Base-by-base conservation (phyloP, 2,888 invertebrate genomes). In the Phragmatobia fuliginosa region DNA sequence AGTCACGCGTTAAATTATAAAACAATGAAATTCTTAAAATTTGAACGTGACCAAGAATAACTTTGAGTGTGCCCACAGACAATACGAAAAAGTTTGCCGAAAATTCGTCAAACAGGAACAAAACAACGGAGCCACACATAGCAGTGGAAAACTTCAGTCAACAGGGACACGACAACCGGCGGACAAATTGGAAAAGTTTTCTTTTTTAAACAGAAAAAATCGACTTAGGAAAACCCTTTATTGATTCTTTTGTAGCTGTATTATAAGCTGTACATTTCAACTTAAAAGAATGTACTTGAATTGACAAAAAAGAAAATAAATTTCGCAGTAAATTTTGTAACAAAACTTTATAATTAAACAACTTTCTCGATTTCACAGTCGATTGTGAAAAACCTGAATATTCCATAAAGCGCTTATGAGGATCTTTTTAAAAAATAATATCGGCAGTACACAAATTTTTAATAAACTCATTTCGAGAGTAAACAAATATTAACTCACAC, bases 161-260 rank as follows among this genome's bases (percentile, higher is more conserved):
- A 71, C 62, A 67, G 80, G 84, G 84, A 84, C 74, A 71, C 69
- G 72, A 80, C 72, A 68, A 70, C 21, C 75, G 77, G 78, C 66
- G 74, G 80, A 85, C 86, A 92, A 91, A 92, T 93, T 91, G 91
- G 90, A 92, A 92, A 92, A 93, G 88, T 93, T 92, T 78, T 0
- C 65, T 67, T 70, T 68, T 86, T 87, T 83, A 74, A 88, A 90
- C 84, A 87, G 85, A 88, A 90, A 89, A 88, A 89, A 87, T 88
- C 76, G 78, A 83, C 70, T 76, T 59, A 68, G 74, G 64, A 63
- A 36, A 31, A 36, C 8, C n/a, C 58, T 64, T 72, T 72, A 74
- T 78, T 71, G 72, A 72, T 72, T 73, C 62, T 41, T 61, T 21
- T 56, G 49, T 69, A 60, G 18, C 41, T 49, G 8, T 49, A 62